Evolutionary conservation across 2,113 vertebrate genomes (phyloP).

Genomic region (Bufo bufo): DNA sequence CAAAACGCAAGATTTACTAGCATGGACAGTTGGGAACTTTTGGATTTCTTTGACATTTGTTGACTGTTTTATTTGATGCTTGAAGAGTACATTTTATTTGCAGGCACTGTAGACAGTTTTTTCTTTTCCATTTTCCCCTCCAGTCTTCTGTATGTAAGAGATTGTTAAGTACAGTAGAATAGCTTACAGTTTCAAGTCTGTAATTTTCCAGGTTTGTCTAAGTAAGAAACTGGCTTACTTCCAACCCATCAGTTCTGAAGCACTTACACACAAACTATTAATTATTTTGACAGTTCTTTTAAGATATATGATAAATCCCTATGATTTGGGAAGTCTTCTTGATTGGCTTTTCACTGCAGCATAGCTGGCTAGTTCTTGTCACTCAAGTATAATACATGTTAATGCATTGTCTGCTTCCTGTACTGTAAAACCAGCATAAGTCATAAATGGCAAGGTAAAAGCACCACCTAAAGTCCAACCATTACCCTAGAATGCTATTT

Average conservation of each 20-base stretch:
- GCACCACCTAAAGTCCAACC: neutral
- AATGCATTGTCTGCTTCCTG: neutral
- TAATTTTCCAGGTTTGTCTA: slow-evolving; percentile 45
- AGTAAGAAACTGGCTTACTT: slow-evolving; percentile 32
- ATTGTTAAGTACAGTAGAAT: slow-evolving; percentile 38
- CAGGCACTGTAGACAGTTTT: slow-evolving; percentile 1
- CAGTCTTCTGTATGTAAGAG: slow-evolving; percentile 1
- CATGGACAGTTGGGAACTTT: neutral
- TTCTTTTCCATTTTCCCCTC: neutral
- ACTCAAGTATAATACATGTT: slow-evolving; percentile 4
- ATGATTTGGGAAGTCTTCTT: slow-evolving; percentile 8
- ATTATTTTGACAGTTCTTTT: slow-evolving; percentile 52
- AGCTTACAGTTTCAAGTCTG: slow-evolving; percentile 41
- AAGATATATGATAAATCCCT: slow-evolving; percentile 36
- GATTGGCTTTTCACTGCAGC: slow-evolving; percentile 17
- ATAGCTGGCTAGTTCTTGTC: slow-evolving; percentile 3
- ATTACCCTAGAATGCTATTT: neutral
- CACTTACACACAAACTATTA: slow-evolving; percentile 50
- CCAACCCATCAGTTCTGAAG: slow-evolving; percentile 29
- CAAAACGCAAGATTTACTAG: neutral
- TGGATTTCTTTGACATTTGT: neutral
- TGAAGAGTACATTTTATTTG: neutral
- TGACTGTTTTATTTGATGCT: neutral
- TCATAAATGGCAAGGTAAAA: neutral
- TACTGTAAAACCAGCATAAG: neutral